A percentile compares a stretch with the other conserved stretches of the same genome.
Evolutionary conservation across 2,797 vertebrate genomes (phyloP).

Genomic region (Lerista edwardsae): DNA sequence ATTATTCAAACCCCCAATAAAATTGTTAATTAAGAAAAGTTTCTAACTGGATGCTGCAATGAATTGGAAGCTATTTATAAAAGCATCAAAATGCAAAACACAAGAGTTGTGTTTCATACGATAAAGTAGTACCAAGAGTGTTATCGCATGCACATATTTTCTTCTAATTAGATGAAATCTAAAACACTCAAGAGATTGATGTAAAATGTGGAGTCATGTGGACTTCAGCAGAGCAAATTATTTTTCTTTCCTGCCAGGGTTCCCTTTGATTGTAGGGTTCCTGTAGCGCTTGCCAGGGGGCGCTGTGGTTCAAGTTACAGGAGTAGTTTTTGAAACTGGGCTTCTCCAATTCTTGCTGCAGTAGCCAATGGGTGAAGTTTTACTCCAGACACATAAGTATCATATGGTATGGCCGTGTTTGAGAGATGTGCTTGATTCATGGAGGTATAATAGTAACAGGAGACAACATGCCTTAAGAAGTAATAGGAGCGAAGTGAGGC

Average conservation of each 20-base stretch:
- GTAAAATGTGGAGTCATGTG: slow-evolving; percentile 25
- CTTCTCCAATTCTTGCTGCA: too few relatives aligned
- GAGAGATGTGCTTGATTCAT: too few relatives aligned
- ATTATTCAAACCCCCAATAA: neutral
- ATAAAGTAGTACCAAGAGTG: slow-evolving; percentile 17
- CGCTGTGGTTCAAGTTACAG: too few relatives aligned
- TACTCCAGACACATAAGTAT: too few relatives aligned
- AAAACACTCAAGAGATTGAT: slow-evolving; percentile 28
- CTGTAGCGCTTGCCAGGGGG: too few relatives aligned
- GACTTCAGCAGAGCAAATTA: slow-evolving; percentile 31
- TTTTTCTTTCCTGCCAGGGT: neutral
- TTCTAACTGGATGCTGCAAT: slow-evolving; percentile 14
- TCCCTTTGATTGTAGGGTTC: slow-evolving; percentile 3
- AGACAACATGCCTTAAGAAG: too few relatives aligned
- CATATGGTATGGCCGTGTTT: too few relatives aligned
- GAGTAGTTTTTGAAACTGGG: too few relatives aligned
- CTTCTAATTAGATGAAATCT: slow-evolving; percentile 18
- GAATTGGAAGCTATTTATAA: slow-evolving; percentile 7
- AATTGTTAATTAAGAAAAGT: neutral
- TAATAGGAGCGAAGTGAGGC: too few relatives aligned
- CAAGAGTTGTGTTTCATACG: slow-evolving; percentile 34
- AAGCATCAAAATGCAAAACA: slow-evolving; percentile 11
- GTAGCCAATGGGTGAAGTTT: too few relatives aligned
- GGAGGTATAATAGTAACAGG: too few relatives aligned
- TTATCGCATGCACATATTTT: neutral